A percentile compares a stretch with the other conserved stretches of the same genome.
Conservation (phyloP, 2,113 vertebrate genomes). For the Trichechus manatus region DNA sequence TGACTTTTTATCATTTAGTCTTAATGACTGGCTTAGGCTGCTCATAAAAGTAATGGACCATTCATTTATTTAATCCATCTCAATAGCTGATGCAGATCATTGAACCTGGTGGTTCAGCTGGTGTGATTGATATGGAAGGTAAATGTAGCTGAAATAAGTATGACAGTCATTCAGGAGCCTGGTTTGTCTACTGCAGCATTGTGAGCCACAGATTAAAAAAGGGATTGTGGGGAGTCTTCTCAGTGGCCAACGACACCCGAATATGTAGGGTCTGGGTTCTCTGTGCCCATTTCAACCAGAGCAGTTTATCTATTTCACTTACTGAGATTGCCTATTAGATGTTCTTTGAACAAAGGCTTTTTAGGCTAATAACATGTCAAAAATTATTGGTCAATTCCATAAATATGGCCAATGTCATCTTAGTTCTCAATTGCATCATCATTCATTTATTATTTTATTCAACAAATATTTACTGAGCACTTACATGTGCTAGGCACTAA, state of each 20-base stretch:
- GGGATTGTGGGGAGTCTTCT: not conserved
- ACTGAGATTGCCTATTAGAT: not conserved
- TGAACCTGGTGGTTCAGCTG: constrained; percentile 48
- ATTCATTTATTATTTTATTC: not conserved
- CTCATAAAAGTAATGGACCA: constrained; percentile 52
- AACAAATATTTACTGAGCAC: not conserved
- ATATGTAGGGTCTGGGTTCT: not conserved
- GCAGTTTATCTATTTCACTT: constrained; percentile 7
- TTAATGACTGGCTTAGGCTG: constrained; percentile 53
- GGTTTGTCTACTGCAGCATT: not conserved
- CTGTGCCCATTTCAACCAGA: not conserved
- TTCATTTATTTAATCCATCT: constrained; percentile 71
- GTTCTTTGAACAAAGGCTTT: constrained; percentile 14
- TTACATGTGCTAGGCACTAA: not conserved
- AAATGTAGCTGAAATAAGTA: constrained; percentile 59
- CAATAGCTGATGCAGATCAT: constrained; percentile 52
- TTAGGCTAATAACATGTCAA: not conserved
- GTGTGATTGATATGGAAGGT: constrained; percentile 3
- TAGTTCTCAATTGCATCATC: not conserved
- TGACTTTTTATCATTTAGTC: constrained; percentile 62
- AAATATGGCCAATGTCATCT: not conserved
- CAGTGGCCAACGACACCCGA: not conserved
- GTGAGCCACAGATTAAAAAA: not conserved
- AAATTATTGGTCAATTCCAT: not conserved
- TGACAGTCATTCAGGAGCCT: constrained; percentile 11